Percentiles rank a stretch among this genome's conserved stretches.
phyloP scores from a whole-genome alignment of 2,113 vertebrate genomes.

The Catharus minimus region DNA sequence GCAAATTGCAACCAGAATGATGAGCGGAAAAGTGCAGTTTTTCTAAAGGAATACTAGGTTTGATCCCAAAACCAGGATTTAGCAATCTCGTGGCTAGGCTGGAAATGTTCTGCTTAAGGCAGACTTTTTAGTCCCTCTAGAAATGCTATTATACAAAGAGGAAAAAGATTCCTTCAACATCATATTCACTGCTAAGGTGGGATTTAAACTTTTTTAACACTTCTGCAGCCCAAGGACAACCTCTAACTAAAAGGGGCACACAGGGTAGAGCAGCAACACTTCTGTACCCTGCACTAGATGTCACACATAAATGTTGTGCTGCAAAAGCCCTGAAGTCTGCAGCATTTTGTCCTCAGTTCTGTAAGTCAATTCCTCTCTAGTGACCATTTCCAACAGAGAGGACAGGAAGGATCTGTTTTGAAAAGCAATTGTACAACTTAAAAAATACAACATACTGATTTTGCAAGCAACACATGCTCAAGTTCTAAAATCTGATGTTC shows the following conservation, averaged over 20 bases:
- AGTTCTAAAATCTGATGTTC: not conserved
- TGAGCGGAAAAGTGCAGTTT: not conserved
- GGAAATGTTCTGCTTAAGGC: not conserved
- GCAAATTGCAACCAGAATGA: not conserved
- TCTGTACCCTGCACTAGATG: rapidly evolving
- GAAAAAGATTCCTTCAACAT: not conserved
- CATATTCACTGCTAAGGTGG: not conserved
- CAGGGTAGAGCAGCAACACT: not conserved
- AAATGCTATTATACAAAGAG: not conserved
- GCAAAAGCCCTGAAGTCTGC: not conserved
- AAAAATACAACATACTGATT: not conserved
- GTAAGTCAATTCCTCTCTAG: not conserved
- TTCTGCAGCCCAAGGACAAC: not conserved
- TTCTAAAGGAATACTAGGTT: not conserved
- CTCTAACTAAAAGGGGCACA: not conserved
- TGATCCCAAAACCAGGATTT: not conserved
- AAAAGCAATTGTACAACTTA: not conserved
- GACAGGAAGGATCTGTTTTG: not conserved
- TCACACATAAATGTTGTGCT: not conserved
- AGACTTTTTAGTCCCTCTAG: not conserved
- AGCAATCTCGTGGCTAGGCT: not conserved
- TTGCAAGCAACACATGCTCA: not conserved
- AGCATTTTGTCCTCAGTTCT: not conserved
- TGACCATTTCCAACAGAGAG: not conserved
- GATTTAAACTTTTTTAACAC: not conserved